phyloP scores from a whole-genome alignment of 1,140 invertebrate genomes.

The Papilio polyxenes region DNA sequence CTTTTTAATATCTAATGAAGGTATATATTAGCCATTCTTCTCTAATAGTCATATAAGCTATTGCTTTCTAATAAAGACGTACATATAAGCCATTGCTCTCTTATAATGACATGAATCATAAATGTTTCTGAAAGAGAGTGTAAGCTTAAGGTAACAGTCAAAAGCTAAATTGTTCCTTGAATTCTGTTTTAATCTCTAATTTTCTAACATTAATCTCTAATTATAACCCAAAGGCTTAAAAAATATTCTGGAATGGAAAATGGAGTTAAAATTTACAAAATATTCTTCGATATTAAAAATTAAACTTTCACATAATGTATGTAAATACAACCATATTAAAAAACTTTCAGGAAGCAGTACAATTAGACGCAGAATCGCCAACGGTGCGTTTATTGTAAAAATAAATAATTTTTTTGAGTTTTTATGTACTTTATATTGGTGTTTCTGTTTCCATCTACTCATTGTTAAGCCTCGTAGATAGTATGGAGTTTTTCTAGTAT shows the following conservation, averaged over 20 bases:
- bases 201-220: not conserved
- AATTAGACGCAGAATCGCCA: slow-evolving; percentile 56
- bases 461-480: not conserved
- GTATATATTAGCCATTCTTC: not conserved
- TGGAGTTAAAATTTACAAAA: too few relatives aligned
- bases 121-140: too few relatives aligned
- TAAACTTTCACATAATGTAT: not conserved
- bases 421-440: not conserved
- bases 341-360: slow-evolving; percentile 54
- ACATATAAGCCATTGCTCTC: not conserved
- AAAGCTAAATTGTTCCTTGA: not conserved
- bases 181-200: too few relatives aligned
- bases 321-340: not conserved
- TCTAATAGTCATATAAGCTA: not conserved
- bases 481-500: not conserved
- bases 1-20: not conserved
- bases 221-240: not conserved
- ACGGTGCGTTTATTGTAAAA: slow-evolving; percentile 52
- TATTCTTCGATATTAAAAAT: too few relatives aligned
- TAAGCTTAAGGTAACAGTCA: not conserved
- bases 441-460: not conserved
- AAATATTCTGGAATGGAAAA: too few relatives aligned
- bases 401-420: not conserved
- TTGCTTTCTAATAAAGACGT: not conserved
- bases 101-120: too few relatives aligned